Base-by-base conservation (phyloP, 1,140 invertebrate genomes). In the Stratiolaelaps scimitus region DNA sequence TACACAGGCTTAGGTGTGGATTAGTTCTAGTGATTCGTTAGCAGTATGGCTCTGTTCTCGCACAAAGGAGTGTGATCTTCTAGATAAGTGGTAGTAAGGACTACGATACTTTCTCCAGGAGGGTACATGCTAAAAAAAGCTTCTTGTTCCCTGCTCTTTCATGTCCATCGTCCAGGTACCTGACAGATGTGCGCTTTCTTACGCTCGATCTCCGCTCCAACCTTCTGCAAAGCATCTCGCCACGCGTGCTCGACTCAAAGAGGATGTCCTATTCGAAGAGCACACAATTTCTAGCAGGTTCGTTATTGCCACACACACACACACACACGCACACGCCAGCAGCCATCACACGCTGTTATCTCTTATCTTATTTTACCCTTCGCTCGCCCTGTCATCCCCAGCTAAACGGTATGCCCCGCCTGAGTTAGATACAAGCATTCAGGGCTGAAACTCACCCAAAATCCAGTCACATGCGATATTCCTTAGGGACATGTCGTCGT, bases 191-290 rank as follows among this genome's bases (percentile, higher is more conserved):
- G 17, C 53, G 53, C 20, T 60, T 60, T 23, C 20, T 60, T 26
- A 60, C 53, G 53, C 53, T 60, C 26, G 53, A 60, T 34, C 53
- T 60, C 13, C 53, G 53, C 15, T 60, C 53, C 15, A 60, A 60
- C 34, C 53, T 19, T 2, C 53, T 60, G 13, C 53, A 60, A 26
- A 60, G 53, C 34, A 60, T 60, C 53, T 60, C 53, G 10, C 53
- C 53, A 17, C 53, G 53, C 26, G 53, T 60, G 53, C 53, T 60
- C 13, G 53, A 60, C 26, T 60, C 53, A 2, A 60, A 60, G 23
- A 26, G 53, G 34, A 60, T 60, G 53, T 60, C 53, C 1, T 60
- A 60, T 34, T 60, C 53, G 1, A 60, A 60, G 23, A 34, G 53
- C 15, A 60, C 53, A 1, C 53, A 60, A 23, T 60, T 60, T 34